phyloP scores from a whole-genome alignment of 2,113 vertebrate genomes.

The Thalassarche chlororhynchos region DNA sequence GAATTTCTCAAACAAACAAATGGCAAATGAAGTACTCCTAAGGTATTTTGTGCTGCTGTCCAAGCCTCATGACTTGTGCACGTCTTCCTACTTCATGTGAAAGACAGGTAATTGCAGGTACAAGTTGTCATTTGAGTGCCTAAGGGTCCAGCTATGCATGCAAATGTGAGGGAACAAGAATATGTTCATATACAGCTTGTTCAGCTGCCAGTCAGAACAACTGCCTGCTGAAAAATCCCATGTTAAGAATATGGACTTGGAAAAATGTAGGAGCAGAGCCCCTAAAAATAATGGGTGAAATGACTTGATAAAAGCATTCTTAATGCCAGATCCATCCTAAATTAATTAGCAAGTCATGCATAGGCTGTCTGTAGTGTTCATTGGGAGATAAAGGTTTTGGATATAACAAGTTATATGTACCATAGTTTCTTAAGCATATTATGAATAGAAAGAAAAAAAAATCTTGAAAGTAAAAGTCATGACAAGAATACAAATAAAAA shows the following conservation, averaged over 20 bases:
- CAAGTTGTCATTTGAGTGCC: not conserved
- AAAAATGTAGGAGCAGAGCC: not conserved
- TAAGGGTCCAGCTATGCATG: not conserved
- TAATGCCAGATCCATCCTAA: not conserved
- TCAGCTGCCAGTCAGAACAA: not conserved
- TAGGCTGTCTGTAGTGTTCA: not conserved
- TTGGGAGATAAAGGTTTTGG: not conserved
- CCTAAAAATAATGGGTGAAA: not conserved
- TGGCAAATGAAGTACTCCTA: not conserved
- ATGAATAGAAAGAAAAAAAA: not conserved
- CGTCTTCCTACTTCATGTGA: not conserved
- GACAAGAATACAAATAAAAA: not conserved
- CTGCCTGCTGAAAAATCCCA: not conserved
- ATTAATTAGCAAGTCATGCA: not conserved
- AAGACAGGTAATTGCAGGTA: not conserved
- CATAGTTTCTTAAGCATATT: not conserved
- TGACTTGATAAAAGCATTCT: not conserved
- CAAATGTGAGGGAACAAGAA: not conserved
- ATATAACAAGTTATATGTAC: not conserved
- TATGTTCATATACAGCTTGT: not conserved
- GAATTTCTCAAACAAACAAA: not conserved
- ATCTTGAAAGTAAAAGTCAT: not conserved
- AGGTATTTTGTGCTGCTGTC: not conserved
- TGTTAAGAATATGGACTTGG: not conserved
- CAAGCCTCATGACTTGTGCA: not conserved